phyloP scores from a whole-genome alignment of 37 sponge, comb jelly and placozoan species.

The Geodia barretti region DNA sequence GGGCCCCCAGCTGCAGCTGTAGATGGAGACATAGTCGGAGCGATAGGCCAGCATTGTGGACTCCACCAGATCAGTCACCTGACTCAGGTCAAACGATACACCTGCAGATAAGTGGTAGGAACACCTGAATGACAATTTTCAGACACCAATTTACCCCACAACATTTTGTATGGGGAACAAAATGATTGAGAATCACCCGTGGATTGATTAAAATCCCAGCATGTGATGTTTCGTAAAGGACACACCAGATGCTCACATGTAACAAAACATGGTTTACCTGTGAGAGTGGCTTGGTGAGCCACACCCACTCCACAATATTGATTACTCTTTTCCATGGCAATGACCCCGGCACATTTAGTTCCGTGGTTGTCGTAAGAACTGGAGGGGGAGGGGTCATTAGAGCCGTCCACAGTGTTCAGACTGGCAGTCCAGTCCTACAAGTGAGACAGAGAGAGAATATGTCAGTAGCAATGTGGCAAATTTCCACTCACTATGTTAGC shows the following conservation, averaged over 20 bases:
- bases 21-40: constrained; percentile 61
- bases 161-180: neutral
- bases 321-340: constrained; percentile 82
- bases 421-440: constrained; percentile 84
- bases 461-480: neutral
- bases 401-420: constrained; percentile 72
- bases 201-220: neutral
- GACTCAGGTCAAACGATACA: constrained; percentile 77
- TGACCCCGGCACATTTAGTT: constrained; percentile 95
- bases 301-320: constrained; percentile 89
- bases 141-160: neutral
- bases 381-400: constrained; percentile 81
- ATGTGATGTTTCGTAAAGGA: neutral
- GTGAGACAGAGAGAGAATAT: neutral
- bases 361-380: constrained; percentile 85
- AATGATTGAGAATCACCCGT: neutral
- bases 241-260: neutral
- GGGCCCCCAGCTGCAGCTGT: constrained; percentile 98
- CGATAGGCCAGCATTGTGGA: constrained; percentile 69
- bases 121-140: neutral
- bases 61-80: constrained; percentile 85
- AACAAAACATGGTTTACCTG: constrained; percentile 53
- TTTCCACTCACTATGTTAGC: neutral
- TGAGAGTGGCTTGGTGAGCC: constrained; percentile 84
- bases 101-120: constrained; percentile 29